Percentiles rank a stretch among this genome's conserved stretches.
Evolutionary conservation across 2,797 vertebrate genomes (phyloP).

Genomic region (Craterocephalus amniculus): DNA sequence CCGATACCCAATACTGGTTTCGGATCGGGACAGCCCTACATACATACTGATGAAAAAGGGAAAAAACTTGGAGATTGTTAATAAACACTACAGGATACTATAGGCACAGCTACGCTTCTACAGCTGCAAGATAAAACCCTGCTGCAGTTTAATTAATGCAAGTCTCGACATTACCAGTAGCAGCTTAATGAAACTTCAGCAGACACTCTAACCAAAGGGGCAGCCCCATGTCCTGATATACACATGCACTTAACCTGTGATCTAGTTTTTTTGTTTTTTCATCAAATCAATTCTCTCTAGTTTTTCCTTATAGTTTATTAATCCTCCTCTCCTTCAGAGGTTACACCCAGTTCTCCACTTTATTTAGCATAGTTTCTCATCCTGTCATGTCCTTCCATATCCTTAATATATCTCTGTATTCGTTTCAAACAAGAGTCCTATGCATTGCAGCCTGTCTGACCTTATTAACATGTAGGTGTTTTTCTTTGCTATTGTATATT

Average conservation of each 20-base stretch:
- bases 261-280: background rate
- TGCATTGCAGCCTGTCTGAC: background rate
- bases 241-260: conserved; percentile 7
- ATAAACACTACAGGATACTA: conserved; percentile 22
- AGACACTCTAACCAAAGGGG: conserved; percentile 27
- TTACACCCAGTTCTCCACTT: conserved; percentile 1
- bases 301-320: conserved; percentile 9
- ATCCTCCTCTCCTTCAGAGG: background rate
- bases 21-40: no score
- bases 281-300: conserved; percentile 23
- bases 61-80: background rate
- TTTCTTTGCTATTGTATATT: background rate
- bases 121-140: conserved; percentile 1
- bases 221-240: conserved; percentile 14
- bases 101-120: conserved; percentile 20
- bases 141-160: conserved; percentile 65
- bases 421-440: background rate
- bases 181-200: conserved; percentile 49
- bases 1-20: no score
- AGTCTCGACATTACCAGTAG: conserved; percentile 63
- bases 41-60: background rate
- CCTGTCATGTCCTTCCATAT: background rate
- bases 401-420: background rate
- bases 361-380: background rate
- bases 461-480: background rate